Evolutionary conservation across 2,797 vertebrate genomes (phyloP).

Genomic region (Carcharodon carcharias): DNA sequence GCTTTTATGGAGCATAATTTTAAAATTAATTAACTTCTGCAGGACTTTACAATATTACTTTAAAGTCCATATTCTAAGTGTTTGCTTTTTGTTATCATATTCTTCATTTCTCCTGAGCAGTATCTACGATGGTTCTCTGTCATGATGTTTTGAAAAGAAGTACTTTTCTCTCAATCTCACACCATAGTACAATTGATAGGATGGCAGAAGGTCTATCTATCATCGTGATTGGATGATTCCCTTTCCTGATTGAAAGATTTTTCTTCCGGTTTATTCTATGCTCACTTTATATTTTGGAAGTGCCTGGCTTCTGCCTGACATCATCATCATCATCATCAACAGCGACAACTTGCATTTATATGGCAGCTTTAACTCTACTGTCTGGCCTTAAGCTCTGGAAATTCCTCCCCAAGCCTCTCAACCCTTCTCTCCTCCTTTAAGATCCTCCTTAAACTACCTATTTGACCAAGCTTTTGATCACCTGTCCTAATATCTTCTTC

Average conservation of each 20-base stretch:
- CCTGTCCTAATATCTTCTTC: no score
- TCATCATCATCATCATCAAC: neutral
- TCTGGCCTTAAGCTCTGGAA: no score
- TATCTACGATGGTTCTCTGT: neutral
- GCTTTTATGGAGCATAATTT: neutral
- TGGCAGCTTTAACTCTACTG: no score
- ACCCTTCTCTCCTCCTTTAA: no score
- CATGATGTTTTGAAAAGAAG: neutral
- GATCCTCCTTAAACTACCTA: no score
- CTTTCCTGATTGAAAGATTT: neutral
- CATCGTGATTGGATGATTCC: neutral
- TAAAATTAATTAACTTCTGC: neutral
- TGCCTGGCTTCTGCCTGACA: neutral
- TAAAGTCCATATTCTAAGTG: neutral
- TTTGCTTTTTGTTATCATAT: neutral
- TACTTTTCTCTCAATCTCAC: neutral
- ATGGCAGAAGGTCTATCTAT: neutral
- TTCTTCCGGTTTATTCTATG: neutral
- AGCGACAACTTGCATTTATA: no score
- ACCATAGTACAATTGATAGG: neutral
- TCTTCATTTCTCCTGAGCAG: neutral
- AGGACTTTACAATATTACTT: neutral
- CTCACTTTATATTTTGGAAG: neutral
- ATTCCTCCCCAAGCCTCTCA: no score
- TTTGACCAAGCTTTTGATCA: no score